These are phyloP conservation scores for Notospermus geniculatus DNA, from an alignment of 1,140 invertebrate species.

Conservation along the genomic window DNA sequence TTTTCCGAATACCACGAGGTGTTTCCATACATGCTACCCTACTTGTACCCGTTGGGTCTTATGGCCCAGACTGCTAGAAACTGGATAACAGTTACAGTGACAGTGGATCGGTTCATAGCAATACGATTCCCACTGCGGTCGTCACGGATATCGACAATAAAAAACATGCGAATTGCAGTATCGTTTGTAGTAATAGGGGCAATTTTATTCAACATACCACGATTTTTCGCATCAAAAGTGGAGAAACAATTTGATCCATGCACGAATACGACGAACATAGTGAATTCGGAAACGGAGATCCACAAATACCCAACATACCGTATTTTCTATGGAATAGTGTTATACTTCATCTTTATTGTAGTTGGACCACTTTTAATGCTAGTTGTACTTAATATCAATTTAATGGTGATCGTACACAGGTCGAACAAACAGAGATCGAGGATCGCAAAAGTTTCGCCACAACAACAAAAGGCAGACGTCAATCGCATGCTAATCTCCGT, in stretches of 20 bases:
- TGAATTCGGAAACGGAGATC: not conserved
- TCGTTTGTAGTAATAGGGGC: not conserved
- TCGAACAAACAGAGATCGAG: not conserved
- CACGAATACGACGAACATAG: not conserved
- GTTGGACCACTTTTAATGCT: slow-evolving; percentile 3
- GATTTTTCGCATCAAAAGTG: not conserved
- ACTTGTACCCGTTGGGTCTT: not conserved
- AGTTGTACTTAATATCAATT: not conserved
- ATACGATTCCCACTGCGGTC: not conserved
- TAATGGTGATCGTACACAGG: slow-evolving; percentile 3
- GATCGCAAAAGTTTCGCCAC: not conserved
- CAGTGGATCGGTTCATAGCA: slow-evolving; percentile 2
- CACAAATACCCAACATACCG: not conserved
- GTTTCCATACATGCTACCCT: slow-evolving; percentile 1
- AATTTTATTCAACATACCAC: slow-evolving; percentile 5
- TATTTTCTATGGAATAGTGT: slow-evolving; percentile 3
- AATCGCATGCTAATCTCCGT: slow-evolving; percentile 5
- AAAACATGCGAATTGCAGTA: slow-evolving; percentile 6
- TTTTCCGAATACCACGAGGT: not conserved
- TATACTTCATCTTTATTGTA: slow-evolving; percentile 4
- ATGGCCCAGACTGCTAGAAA: not conserved
- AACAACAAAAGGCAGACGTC: slow-evolving; percentile 2
- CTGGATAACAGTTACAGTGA: slow-evolving; percentile 4
- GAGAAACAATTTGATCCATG: not conserved
- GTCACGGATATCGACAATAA: not conserved